phyloP scores from a whole-genome alignment of 2,113 vertebrate species.

The Beaufortia kweichowensis region DNA sequence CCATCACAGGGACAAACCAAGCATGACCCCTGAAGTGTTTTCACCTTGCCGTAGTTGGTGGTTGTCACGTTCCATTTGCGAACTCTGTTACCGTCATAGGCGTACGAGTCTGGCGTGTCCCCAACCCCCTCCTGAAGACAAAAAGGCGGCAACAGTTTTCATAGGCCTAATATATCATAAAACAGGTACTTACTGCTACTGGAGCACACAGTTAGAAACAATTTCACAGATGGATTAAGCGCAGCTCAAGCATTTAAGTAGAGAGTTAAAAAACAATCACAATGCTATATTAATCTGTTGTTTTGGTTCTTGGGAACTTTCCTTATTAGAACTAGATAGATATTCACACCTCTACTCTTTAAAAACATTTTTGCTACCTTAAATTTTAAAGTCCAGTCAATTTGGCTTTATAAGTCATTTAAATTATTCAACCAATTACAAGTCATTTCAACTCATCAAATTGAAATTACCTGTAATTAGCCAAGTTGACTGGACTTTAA shows the following conservation, averaged over 20 bases:
- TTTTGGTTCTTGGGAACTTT: neutral
- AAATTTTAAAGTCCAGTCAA: no score
- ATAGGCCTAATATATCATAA: neutral
- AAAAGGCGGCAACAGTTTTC: neutral
- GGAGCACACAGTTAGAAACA: neutral
- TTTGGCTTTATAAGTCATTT: no score
- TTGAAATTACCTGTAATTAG: no score
- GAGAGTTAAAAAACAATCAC: neutral
- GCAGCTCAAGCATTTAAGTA: neutral
- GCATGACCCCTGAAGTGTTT: slow-evolving; percentile 31
- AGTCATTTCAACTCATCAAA: no score
- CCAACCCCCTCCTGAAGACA: slow-evolving; percentile 89
- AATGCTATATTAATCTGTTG: neutral
- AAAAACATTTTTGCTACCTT: no score
- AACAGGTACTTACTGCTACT: neutral
- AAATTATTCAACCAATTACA: no score
- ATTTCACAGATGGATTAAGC: neutral
- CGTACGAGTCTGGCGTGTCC: slow-evolving; percentile 93
- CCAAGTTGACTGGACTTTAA: no score
- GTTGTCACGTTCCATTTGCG: slow-evolving; percentile 98
- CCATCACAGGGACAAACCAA: neutral
- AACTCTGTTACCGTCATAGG: slow-evolving; percentile 95
- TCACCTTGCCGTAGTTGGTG: slow-evolving; percentile 96
- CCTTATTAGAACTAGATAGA: neutral
- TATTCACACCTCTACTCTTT: no score